Conservation (phyloP, 1,140 invertebrate genomes). For the Trichogramma pretiosum region DNA sequence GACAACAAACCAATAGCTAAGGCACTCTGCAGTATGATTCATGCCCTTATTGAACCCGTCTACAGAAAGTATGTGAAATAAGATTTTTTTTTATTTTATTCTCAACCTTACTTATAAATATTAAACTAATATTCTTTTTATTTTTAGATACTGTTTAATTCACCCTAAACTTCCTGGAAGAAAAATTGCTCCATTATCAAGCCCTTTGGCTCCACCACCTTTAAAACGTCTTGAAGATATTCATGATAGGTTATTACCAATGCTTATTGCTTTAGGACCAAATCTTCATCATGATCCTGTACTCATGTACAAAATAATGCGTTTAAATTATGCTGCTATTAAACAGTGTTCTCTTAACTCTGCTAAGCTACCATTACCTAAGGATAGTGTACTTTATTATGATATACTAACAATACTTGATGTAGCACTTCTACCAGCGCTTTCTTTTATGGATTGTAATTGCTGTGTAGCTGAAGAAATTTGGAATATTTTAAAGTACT, state of each 20-base stretch:
- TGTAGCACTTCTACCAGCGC: slow-evolving; percentile 75
- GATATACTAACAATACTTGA: slow-evolving; percentile 82
- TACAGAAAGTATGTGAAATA: slow-evolving; percentile 63
- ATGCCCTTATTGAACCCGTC: slow-evolving; percentile 78
- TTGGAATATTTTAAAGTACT: slow-evolving; percentile 84
- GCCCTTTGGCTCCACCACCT: slow-evolving; percentile 51
- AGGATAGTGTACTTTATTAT: slow-evolving; percentile 52
- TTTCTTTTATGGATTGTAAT: slow-evolving; percentile 88
- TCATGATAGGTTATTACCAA: slow-evolving; percentile 71
- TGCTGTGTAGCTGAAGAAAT: slow-evolving; percentile 93
- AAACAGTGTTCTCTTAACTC: slow-evolving; percentile 38
- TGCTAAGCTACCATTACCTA: slow-evolving; percentile 36
- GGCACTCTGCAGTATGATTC: slow-evolving; percentile 72
- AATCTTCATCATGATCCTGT: slow-evolving; percentile 80
- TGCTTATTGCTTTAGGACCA: slow-evolving; percentile 78
- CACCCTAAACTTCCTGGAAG: slow-evolving; percentile 59
- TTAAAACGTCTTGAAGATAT: slow-evolving; percentile 63
- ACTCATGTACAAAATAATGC: slow-evolving; percentile 77
- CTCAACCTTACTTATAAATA: slow-evolving; percentile 1
- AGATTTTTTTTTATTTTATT: slow-evolving; percentile 1
- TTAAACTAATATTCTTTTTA: slow-evolving; percentile 1
- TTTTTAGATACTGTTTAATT: slow-evolving; percentile 59
- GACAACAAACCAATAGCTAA: slow-evolving; percentile 71
- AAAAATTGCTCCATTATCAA: slow-evolving; percentile 49
- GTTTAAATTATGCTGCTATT: slow-evolving; percentile 50